Conservation (phyloP, 1,140 invertebrate genomes). For the Drosophila mayri region DNA sequence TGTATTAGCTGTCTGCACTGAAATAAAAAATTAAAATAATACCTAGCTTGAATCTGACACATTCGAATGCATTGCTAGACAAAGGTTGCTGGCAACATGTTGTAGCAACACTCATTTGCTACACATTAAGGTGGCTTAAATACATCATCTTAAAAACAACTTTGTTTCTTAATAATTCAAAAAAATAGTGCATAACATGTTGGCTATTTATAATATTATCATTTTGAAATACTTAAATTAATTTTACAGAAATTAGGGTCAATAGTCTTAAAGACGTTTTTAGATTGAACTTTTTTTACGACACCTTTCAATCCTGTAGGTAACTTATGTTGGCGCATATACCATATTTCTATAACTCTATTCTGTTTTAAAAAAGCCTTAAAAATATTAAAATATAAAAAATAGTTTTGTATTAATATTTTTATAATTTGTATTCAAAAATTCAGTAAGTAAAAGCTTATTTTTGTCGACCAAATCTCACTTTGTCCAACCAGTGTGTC, state of each 20-base stretch:
- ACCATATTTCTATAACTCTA: too few relatives aligned
- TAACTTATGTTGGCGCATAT: too few relatives aligned
- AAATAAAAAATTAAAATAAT: too few relatives aligned
- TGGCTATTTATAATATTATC: too few relatives aligned
- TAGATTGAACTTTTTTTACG: too few relatives aligned
- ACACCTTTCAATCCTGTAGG: background rate
- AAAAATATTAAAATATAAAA: background rate
- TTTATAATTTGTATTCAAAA: background rate
- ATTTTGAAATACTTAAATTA: too few relatives aligned
- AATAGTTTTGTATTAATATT: background rate
- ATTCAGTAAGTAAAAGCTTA: background rate
- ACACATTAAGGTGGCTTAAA: background rate
- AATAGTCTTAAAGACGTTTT: background rate
- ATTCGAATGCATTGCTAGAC: too few relatives aligned
- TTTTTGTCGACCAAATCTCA: background rate
- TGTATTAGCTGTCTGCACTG: too few relatives aligned
- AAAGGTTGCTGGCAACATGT: background rate
- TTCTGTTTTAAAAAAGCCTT: background rate
- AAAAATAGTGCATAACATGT: too few relatives aligned
- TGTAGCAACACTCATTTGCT: background rate
- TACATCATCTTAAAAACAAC: background rate
- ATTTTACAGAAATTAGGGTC: too few relatives aligned
- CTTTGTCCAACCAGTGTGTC: conserved; percentile 19
- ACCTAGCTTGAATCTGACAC: too few relatives aligned
- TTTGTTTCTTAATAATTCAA: too few relatives aligned